A percentile compares a stretch with the other conserved stretches of the same genome.
Conservation (phyloP, 2,113 vertebrate genomes). For the Proterorhinus semilunaris region DNA sequence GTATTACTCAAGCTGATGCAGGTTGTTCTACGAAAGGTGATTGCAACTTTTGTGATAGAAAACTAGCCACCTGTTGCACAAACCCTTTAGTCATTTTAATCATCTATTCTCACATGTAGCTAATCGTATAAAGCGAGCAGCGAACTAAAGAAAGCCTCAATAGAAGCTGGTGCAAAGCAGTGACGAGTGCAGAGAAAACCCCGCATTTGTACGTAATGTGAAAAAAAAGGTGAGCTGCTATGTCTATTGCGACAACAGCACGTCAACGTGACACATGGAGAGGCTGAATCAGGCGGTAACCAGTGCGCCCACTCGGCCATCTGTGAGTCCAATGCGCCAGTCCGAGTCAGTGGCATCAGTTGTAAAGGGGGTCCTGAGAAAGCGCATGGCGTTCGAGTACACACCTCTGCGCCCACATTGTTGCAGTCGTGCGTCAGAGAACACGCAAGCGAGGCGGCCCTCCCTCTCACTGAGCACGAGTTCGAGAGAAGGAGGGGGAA, state of each 20-base stretch:
- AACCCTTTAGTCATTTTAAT: background rate
- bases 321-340: slow-evolving; percentile 61
- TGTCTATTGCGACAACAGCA: slow-evolving; percentile 17
- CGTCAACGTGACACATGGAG: slow-evolving; percentile 33
- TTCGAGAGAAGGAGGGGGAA: slow-evolving; percentile 22
- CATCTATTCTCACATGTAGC: background rate
- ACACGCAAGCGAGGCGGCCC: slow-evolving; percentile 60
- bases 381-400: slow-evolving; percentile 49
- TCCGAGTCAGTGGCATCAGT: slow-evolving; percentile 47
- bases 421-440: slow-evolving; percentile 73
- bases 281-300: slow-evolving; percentile 58
- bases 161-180: background rate
- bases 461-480: slow-evolving; percentile 42
- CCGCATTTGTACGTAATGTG: background rate
- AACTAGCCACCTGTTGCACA: slow-evolving; percentile 3
- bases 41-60: background rate
- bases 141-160: background rate
- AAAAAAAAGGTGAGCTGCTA: slow-evolving; percentile 6
- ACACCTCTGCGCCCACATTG: slow-evolving; percentile 67
- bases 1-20: too few species aligned
- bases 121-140: background rate
- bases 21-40: too few species aligned
- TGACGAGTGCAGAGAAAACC: background rate
- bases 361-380: slow-evolving; percentile 50
- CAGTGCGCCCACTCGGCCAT: slow-evolving; percentile 70